Percentiles rank a stretch among this genome's conserved stretches.
Evolutionary conservation across 2,888 invertebrate genomes (phyloP).

Genomic region (Choristoneura rosaceana): DNA sequence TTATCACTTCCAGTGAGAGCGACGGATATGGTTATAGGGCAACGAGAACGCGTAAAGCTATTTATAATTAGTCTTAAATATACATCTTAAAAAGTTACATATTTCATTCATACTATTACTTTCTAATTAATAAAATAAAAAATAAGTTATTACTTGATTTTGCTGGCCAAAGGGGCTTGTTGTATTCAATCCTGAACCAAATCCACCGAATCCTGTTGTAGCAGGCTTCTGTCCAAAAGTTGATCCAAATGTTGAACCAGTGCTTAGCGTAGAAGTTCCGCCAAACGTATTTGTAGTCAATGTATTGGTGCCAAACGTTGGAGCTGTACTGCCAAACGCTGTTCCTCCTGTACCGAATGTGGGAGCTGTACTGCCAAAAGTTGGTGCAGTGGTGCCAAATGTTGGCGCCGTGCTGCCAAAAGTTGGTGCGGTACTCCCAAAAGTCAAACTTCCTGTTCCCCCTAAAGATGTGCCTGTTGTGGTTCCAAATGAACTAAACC

Average conservation of each 20-base stretch:
- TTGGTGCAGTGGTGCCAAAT: conserved; percentile 65
- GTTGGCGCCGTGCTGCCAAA: conserved; percentile 60
- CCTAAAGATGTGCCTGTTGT: conserved; percentile 45
- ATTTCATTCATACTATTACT: too few species aligned
- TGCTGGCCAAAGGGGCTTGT: conserved; percentile 77
- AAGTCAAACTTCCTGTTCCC: conserved; percentile 42
- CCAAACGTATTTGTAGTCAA: conserved; percentile 56
- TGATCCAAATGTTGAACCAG: conserved; percentile 73
- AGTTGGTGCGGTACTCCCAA: conserved; percentile 57
- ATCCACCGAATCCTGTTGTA: conserved; percentile 78
- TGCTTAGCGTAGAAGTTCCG: conserved; percentile 60
- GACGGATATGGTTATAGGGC: too few species aligned
- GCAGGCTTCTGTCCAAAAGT: conserved; percentile 79
- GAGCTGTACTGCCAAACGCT: conserved; percentile 67
- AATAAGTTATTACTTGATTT: conserved; percentile 57
- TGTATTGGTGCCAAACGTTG: conserved; percentile 65
- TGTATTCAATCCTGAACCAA: conserved; percentile 75
- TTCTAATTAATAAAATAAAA: too few species aligned
- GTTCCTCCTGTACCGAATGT: conserved; percentile 51
- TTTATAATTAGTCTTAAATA: too few species aligned
- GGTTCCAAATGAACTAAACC: conserved; percentile 61
- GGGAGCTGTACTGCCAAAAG: conserved; percentile 57
- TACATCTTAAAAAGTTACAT: too few species aligned
- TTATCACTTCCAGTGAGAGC: too few species aligned
- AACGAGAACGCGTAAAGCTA: too few species aligned